Base-by-base conservation (phyloP, 2,113 vertebrate species). In the Phalacrocorax carbo region DNA sequence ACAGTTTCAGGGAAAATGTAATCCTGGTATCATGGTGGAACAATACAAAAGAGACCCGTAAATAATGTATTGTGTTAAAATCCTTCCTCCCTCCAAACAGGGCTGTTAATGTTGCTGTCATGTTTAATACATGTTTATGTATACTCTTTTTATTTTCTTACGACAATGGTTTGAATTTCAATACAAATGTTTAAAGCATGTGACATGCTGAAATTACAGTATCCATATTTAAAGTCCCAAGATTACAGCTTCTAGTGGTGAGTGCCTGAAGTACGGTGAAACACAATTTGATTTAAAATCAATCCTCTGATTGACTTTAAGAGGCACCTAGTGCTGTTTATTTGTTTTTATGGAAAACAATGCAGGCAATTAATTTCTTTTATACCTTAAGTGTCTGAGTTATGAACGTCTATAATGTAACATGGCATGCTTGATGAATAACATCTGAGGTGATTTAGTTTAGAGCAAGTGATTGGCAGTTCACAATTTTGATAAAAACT, bases 231-330 rank as follows among this genome's bases (percentile, higher is more conserved):
- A 95, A 98, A 97, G 97, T 72, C 82, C 93, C 75, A 73, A 88
- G 55, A 97, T 97, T 95, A 84, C 68, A 96, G 88, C 80, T 93
- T 94, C 82, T 55, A 73, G 57, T 84, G 75, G 83, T 57, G 77
- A 90, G 93, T 62, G 49, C 92, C 30, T 96, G 94, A 96, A 95
- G 89, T 97, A 97, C 95, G 97, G 94, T 92, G 82, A 97, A 97
- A 98, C 95, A 95, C 93, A 98, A 96, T 97, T 96, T 94, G 95
- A 98, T 96, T 97, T 97, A 97, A 98, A 98, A 98, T 97, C 97
- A 96, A 97, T 96, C 78, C 80, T 96, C 86, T 13, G 3, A 94
- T 46, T 91, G 91, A 96, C 80, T 95, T 95, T 86, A 38, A 95
- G 97, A 91, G 77, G 79, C 51, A 94, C 42, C 83, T 23, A 83